Conservation (phyloP, 1,140 invertebrate species). For the Drosophila leontia region DNA sequence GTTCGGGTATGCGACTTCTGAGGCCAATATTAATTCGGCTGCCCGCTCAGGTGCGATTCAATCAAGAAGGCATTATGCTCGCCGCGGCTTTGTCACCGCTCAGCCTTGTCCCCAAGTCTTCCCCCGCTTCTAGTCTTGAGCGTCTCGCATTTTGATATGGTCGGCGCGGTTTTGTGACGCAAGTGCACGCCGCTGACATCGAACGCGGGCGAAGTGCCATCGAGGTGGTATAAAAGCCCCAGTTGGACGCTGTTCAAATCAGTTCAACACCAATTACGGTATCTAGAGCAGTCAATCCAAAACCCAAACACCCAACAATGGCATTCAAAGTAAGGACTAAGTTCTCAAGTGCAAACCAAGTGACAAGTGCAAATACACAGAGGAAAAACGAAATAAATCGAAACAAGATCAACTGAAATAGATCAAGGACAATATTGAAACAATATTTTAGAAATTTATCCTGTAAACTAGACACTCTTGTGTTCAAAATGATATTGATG, state of each 20-base stretch:
- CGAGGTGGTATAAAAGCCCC: conserved; percentile 76
- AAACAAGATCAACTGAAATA: neutral
- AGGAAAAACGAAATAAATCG: neutral
- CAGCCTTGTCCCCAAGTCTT: conserved; percentile 41
- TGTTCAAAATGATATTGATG: neutral
- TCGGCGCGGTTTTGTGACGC: conserved; percentile 70
- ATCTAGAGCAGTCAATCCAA: conserved; percentile 76
- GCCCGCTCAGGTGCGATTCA: conserved; percentile 65
- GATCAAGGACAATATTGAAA: neutral
- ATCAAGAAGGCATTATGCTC: conserved; percentile 81
- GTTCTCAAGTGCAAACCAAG: conserved; percentile 29
- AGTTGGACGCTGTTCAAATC: conserved; percentile 74
- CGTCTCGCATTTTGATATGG: conserved; percentile 68
- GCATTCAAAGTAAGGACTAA: conserved; percentile 81
- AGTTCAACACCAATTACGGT: conserved; percentile 83
- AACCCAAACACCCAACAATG: conserved; percentile 65
- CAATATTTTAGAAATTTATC: neutral
- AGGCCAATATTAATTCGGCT: conserved; percentile 78
- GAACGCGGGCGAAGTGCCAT: conserved; percentile 55
- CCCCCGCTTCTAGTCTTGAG: conserved; percentile 71
- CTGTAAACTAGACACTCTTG: too few relatives aligned
- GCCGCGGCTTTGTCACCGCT: conserved; percentile 64
- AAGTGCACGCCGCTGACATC: conserved; percentile 72
- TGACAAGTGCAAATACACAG: conserved; percentile 26
- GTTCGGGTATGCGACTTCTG: conserved; percentile 73